Evolutionary conservation across 2,113 vertebrate genomes (phyloP).

Genomic region (Gracilinanus agilis): DNA sequence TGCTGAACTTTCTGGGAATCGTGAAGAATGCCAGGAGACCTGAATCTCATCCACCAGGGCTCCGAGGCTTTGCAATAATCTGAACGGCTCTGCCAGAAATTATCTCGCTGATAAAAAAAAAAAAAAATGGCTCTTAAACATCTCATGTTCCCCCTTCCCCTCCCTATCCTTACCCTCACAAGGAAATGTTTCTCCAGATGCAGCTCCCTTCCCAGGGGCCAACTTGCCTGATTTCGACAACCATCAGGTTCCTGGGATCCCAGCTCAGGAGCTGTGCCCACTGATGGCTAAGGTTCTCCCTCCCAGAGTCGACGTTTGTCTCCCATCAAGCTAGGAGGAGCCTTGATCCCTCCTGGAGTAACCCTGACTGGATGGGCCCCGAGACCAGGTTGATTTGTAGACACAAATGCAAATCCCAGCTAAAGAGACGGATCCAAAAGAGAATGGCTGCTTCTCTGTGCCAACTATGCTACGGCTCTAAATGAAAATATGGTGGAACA

Average conservation of each 20-base stretch:
- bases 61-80: not conserved
- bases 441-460: not conserved
- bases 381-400: not conserved
- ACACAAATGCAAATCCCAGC: not conserved
- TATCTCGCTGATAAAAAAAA: slow-evolving; percentile 3
- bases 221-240: not conserved
- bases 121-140: not conserved
- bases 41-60: slow-evolving; percentile 1
- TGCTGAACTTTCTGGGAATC: not conserved
- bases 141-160: not conserved
- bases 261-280: not conserved
- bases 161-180: not conserved
- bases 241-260: not conserved
- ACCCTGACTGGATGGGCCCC: not conserved
- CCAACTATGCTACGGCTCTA: not conserved
- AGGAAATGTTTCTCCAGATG: slow-evolving; percentile 2
- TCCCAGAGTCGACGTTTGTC: not conserved
- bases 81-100: not conserved
- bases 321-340: not conserved
- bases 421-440: not conserved
- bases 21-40: slow-evolving; percentile 6
- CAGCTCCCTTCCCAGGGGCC: not conserved
- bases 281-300: not conserved
- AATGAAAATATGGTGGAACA: not conserved
- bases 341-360: not conserved